Base-by-base conservation (phyloP, 2,888 invertebrate species). In the Phania funesta region DNA sequence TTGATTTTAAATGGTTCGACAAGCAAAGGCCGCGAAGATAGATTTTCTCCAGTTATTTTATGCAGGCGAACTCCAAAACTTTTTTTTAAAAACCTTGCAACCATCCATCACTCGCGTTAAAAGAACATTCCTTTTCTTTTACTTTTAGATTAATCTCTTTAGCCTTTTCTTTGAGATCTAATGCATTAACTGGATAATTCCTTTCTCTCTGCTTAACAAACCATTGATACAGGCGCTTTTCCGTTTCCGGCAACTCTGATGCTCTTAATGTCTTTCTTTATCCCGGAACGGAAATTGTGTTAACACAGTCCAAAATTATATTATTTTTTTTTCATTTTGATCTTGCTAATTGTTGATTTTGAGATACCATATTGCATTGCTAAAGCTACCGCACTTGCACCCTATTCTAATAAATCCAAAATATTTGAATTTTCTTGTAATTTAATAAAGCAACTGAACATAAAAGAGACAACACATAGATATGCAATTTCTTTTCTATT, bases 1-100 rank as follows among this genome's bases (percentile, higher is more conserved):
- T 52, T 68, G 35, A 54, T 18, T 41, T 48, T 60, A 58, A 71
- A 71, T 58, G 71, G 58, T 38, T 58, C 58, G 38, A 58, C 35
- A 29, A 56, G 56, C 41, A 29, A 54, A 54, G 54, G 38, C 38
- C n/a, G 22, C 35, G 41, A 41, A 60, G 24, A 60, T 41, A 38
- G 64, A n/a, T 64, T 64, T 35, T 48, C 64, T 29, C 18, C 64
- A 46, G 46, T 46, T 60, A 46, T 64, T 64, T 64, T 64, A 32
- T 29, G 48, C 16, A 64, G 46, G 26, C 64, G 64, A 48, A 64
- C 48, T 16, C 50, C 48, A 50, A 54, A 41, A 26, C 26, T 48
- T 48, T 22, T 44, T 44, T 54, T 41, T 64, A 54, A 52, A 70
- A 67, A 9, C 52, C 38, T 8, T 67, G 67, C 52, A 48, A 16